These are phyloP conservation scores for Andrena haemorrhoa DNA, from an alignment of 2,888 invertebrate genomes.

Conservation along the genomic window DNA sequence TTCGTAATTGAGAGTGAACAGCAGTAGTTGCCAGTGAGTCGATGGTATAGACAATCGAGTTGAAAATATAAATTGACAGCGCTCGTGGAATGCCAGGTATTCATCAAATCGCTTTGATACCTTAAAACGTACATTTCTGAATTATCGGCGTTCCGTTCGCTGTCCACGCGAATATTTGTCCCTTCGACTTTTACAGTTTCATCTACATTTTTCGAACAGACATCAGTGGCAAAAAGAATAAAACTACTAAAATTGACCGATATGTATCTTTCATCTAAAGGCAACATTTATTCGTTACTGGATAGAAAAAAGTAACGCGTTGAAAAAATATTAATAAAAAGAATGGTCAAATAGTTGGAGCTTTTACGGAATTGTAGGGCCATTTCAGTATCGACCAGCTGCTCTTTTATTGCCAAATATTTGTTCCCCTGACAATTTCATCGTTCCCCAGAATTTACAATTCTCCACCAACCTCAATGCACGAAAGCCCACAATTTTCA, in stretches of 20 bases:
- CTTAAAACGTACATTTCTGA: background rate
- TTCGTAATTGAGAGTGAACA: background rate
- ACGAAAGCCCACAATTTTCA: background rate
- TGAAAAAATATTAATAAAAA: too few relatives aligned
- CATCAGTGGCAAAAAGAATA: too few relatives aligned
- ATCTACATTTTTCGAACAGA: background rate
- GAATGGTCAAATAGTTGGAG: too few relatives aligned
- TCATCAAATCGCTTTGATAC: background rate
- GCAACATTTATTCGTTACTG: too few relatives aligned
- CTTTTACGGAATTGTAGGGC: too few relatives aligned
- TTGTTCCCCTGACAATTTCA: too few relatives aligned
- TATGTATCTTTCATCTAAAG: too few relatives aligned
- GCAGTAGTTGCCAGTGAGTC: background rate
- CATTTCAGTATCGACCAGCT: too few relatives aligned
- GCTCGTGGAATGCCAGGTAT: background rate
- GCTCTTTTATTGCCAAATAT: too few relatives aligned
- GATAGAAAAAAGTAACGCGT: too few relatives aligned
- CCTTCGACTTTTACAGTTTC: background rate
- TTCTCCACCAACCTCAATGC: background rate
- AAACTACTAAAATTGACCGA: too few relatives aligned
- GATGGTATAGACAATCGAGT: background rate
- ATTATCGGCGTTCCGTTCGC: background rate
- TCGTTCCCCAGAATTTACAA: background rate
- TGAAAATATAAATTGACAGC: background rate
- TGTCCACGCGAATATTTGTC: background rate